phyloP scores from a whole-genome alignment of 1,140 invertebrate genomes.

The Saccostrea glomerata region DNA sequence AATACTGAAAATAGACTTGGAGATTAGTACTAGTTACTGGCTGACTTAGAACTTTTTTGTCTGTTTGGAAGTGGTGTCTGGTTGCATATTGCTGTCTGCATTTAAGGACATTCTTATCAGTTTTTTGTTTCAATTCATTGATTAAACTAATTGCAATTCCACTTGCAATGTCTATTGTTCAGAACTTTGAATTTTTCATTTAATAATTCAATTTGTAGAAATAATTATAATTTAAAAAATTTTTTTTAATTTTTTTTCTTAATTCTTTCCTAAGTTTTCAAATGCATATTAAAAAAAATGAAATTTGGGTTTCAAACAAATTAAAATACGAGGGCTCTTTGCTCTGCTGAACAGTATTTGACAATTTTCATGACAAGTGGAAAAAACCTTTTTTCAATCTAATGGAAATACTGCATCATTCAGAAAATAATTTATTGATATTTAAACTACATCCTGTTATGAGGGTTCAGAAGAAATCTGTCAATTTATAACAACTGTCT shows the following conservation, averaged over 20 bases:
- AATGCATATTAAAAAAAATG: not conserved
- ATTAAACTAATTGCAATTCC: not conserved
- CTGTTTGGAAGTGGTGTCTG: slow-evolving; percentile 4
- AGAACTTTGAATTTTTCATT: not conserved
- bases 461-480: not conserved
- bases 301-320: not conserved
- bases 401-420: slow-evolving; percentile 30
- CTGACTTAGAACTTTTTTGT: slow-evolving; percentile 2
- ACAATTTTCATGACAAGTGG: slow-evolving; percentile 5
- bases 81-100: slow-evolving; percentile 35
- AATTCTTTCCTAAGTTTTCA: not conserved
- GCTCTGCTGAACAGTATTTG: slow-evolving; percentile 13
- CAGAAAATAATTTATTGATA: slow-evolving; percentile 26
- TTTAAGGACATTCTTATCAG: slow-evolving; percentile 34
- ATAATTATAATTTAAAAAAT: not conserved
- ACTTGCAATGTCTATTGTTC: not conserved
- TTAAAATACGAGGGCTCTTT: not conserved
- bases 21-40: not conserved
- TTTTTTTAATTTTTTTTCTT: too few species aligned
- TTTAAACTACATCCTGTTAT: slow-evolving; percentile 30
- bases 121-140: slow-evolving; percentile 9
- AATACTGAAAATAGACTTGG: not conserved
- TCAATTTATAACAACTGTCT: not conserved
- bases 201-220: too few species aligned
- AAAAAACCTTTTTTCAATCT: not conserved